A percentile compares a stretch with the other conserved stretches of the same genome.
These are phyloP conservation scores for Odocoileus hemionus DNA, from an alignment of 2,113 vertebrate genomes.

Conservation along the genomic window DNA sequence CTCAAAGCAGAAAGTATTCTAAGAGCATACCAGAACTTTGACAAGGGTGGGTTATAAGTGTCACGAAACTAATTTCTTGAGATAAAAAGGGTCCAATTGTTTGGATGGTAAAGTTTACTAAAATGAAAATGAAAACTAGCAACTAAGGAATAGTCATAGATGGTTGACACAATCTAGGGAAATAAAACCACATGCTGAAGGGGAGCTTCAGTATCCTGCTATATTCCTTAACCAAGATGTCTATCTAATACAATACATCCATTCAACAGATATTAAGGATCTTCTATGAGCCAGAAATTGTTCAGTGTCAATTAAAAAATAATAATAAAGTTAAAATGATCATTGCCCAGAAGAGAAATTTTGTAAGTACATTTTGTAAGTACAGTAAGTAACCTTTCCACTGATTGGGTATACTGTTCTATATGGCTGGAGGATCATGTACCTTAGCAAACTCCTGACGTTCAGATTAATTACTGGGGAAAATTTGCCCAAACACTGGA, in stretches of 20 bases:
- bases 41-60: neutral
- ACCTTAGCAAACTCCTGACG: neutral
- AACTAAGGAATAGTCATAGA: neutral
- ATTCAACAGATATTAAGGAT: neutral
- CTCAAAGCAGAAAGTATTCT: neutral
- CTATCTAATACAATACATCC: neutral
- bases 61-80: neutral
- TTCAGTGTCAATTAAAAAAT: neutral
- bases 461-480: neutral
- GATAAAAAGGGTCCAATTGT: neutral
- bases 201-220: neutral
- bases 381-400: neutral
- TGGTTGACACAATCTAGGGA: neutral
- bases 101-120: neutral
- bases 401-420: neutral
- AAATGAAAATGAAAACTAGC: neutral
- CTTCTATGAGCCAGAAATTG: neutral
- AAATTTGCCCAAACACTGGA: neutral
- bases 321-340: neutral
- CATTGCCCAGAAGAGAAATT: neutral
- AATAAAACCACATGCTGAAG: neutral
- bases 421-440: neutral
- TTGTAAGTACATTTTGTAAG: neutral
- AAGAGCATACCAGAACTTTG: neutral
- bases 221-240: neutral